Evolutionary conservation across 2,888 invertebrate species (phyloP).

Genomic region (Drosophila recens): DNA sequence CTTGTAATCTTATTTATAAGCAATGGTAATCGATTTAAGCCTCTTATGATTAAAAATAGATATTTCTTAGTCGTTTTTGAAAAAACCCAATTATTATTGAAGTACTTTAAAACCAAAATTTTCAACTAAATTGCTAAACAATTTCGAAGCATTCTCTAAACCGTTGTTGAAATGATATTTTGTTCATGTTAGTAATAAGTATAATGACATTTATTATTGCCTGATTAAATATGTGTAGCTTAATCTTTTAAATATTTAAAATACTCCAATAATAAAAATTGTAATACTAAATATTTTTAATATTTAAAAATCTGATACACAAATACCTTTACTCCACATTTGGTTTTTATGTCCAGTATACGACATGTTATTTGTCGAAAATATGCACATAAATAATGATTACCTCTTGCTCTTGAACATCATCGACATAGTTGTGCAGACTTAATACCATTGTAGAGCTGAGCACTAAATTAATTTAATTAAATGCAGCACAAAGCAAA

Average conservation of each 20-base stretch:
- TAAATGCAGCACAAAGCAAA: neutral
- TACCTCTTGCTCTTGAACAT: constrained; percentile 55
- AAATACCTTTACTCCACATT: neutral
- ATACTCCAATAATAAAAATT: no score
- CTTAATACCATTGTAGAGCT: constrained; percentile 57
- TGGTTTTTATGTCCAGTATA: neutral
- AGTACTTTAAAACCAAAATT: no score
- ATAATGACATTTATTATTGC: no score
- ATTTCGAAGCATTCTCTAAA: no score
- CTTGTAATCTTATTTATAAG: neutral
- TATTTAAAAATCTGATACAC: neutral
- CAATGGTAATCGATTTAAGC: neutral
- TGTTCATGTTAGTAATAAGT: no score
- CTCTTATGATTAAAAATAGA: neutral
- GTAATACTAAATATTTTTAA: no score
- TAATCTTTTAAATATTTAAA: no score
- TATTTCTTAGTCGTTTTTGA: no score
- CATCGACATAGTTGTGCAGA: constrained; percentile 62
- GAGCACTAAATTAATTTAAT: neutral
- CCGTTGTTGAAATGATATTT: no score
- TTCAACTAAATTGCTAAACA: no score
- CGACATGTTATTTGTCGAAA: neutral
- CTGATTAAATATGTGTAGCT: no score
- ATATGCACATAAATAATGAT: constrained; percentile 4
- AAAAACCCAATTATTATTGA: no score